These are phyloP conservation scores for Sarcophaga peregrina DNA, from an alignment of 1,140 invertebrate genomes.

Conservation along the genomic window DNA sequence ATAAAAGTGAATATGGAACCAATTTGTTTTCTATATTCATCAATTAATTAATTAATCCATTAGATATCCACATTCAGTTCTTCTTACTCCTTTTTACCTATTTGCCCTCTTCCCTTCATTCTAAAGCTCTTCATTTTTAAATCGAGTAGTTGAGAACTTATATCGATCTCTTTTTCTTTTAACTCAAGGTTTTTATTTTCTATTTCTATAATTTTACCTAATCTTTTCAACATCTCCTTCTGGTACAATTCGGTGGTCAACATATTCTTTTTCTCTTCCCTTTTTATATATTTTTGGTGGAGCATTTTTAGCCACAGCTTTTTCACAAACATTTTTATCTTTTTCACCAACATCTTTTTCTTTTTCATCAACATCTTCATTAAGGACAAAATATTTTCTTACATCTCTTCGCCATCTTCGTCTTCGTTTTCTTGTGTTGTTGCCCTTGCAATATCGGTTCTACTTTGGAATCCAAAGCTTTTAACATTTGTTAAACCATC, in stretches of 20 bases:
- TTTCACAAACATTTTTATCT: too few relatives aligned
- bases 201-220: too few relatives aligned
- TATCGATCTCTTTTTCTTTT: too few relatives aligned
- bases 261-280: background rate
- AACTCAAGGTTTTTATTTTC: too few relatives aligned
- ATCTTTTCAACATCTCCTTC: background rate
- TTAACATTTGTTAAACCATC: background rate
- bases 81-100: background rate
- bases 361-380: background rate
- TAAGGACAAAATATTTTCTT: background rate
- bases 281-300: too few relatives aligned
- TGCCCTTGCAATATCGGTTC: background rate
- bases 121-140: background rate
- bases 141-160: too few relatives aligned
- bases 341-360: background rate
- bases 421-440: background rate
- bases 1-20: too few relatives aligned
- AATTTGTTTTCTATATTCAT: too few relatives aligned
- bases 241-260: background rate
- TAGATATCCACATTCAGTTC: background rate
- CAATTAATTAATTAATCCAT: too few relatives aligned
- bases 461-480: conserved; percentile 16
- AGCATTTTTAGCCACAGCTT: too few relatives aligned
- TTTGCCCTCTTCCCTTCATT: background rate
- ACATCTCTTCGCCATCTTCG: background rate